These are phyloP conservation scores for Eucidaris tribuloides DNA, from an alignment of 35 echinoderm and acorn worm genomes.

Conservation along the genomic window DNA sequence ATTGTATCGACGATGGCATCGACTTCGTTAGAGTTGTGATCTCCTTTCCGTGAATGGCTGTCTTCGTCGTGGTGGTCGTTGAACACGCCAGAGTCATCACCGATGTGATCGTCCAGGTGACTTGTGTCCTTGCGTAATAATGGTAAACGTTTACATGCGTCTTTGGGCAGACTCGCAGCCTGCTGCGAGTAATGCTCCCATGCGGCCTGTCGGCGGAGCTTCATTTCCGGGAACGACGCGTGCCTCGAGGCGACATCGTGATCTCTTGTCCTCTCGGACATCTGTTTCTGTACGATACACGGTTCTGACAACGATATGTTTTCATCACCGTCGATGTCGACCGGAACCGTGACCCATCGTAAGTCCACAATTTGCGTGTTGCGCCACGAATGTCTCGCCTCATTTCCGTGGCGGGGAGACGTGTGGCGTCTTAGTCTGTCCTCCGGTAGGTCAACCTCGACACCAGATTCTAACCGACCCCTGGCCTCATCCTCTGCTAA, in stretches of 20 bases:
- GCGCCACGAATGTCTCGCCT: background rate
- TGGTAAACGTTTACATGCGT: background rate
- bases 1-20: background rate
- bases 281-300: conserved; percentile 1
- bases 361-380: conserved; percentile 22
- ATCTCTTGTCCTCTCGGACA: background rate
- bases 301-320: background rate
- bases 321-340: background rate
- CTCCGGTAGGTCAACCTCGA: conserved; percentile 3
- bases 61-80: conserved; percentile 12
- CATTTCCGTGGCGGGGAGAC: background rate
- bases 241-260: background rate
- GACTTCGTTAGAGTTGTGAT: background rate
- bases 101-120: conserved; percentile 3
- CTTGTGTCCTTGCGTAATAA: background rate
- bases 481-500: background rate
- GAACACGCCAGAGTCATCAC: conserved; percentile 24
- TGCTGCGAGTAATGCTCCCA: background rate
- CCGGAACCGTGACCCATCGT: background rate
- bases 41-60: background rate
- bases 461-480: conserved; percentile 13
- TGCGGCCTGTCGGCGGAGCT: background rate
- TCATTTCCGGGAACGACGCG: background rate
- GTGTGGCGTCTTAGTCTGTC: background rate
- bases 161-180: background rate